A percentile compares a stretch with the other conserved stretches of the same genome.
phyloP scores from a whole-genome alignment of 1,140 invertebrate genomes.

The Littorina saxatilis region DNA sequence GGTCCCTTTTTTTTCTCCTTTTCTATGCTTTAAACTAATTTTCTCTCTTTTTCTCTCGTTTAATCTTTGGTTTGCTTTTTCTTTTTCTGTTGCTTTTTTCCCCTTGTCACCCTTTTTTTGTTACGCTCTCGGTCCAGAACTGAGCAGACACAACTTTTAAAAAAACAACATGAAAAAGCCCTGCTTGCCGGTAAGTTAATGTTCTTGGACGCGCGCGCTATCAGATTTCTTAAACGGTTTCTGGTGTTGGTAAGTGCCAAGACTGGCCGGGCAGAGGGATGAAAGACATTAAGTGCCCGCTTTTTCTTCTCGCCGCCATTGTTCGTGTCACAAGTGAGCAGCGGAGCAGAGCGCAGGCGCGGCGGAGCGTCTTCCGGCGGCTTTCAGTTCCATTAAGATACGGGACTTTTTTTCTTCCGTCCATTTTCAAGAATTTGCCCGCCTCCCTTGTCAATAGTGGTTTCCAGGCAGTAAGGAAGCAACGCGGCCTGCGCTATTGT shows the following conservation, averaged over 20 bases:
- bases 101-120: too few species aligned
- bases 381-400: constrained; percentile 22
- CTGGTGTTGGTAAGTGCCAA: constrained; percentile 34
- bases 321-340: constrained; percentile 33
- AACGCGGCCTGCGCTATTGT: background rate
- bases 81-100: too few species aligned
- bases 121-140: constrained; percentile 6
- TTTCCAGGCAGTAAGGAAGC: constrained; percentile 13
- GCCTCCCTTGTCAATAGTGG: constrained; percentile 28
- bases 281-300: constrained; percentile 27
- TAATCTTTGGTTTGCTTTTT: too few species aligned
- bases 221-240: constrained; percentile 36
- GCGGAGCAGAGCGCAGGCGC: constrained; percentile 29
- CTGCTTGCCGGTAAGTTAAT: constrained; percentile 7
- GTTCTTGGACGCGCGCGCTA: background rate
- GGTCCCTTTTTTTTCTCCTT: too few species aligned
- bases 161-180: background rate
- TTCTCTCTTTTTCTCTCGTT: too few species aligned
- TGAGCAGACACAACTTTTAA: background rate
- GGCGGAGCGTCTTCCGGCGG: constrained; percentile 5
- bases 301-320: constrained; percentile 27
- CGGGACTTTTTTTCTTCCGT: constrained; percentile 5
- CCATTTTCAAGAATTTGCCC: constrained; percentile 27
- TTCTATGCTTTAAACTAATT: too few species aligned
- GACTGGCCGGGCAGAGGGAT: background rate